A percentile compares a stretch with the other conserved stretches of the same genome.
Evolutionary conservation across 2,797 vertebrate species (phyloP).

Genomic region (Sebastes itinus): DNA sequence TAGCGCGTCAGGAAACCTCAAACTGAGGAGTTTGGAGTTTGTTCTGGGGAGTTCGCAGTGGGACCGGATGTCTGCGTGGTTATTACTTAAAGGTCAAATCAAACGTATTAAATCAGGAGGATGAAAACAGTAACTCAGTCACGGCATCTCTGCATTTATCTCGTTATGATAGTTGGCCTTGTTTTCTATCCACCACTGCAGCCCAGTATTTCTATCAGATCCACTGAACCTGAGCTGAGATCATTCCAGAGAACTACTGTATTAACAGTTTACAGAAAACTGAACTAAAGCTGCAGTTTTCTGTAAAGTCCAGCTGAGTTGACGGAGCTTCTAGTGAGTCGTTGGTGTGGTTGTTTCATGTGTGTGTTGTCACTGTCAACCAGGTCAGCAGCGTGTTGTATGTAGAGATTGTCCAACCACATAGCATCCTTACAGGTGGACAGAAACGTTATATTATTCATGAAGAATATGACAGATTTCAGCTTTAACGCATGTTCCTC

Average conservation of each 20-base stretch:
- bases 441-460: conserved; percentile 7
- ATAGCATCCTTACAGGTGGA: neutral
- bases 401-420: neutral
- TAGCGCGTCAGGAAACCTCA: neutral
- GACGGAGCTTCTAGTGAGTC: neutral
- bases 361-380: neutral
- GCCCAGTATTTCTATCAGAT: neutral
- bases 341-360: neutral
- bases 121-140: neutral
- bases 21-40: neutral
- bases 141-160: neutral
- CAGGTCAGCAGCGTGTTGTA: neutral
- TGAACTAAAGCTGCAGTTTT: neutral
- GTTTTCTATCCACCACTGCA: no score
- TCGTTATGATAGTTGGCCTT: no score
- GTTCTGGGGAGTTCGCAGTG: neutral
- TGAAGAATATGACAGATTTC: conserved; percentile 18
- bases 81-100: neutral
- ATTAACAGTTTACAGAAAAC: no score
- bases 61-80: no score
- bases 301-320: neutral
- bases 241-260: neutral
- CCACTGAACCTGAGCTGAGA: neutral
- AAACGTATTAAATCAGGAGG: neutral
- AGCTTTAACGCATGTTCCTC: conserved; percentile 24